Percentiles rank a stretch among this genome's conserved stretches.
These are phyloP conservation scores for Stenchaetothrips biformis DNA, from an alignment of 2,888 invertebrate species.

Conservation along the genomic window DNA sequence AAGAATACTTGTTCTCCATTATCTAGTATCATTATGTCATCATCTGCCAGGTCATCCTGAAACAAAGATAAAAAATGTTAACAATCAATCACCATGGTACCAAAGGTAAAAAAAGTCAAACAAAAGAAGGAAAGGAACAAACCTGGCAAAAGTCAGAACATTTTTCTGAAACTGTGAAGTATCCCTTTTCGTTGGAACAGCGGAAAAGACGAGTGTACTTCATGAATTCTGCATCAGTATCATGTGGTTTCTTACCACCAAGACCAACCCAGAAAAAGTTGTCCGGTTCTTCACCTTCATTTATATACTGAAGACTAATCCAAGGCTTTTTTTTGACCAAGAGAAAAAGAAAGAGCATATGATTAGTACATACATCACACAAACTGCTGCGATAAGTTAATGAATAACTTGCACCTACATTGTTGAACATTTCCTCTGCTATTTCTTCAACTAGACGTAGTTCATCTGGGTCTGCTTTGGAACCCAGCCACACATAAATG, in stretches of 20 bases:
- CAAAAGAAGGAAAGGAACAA: conserved; percentile 36
- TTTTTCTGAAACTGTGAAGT: conserved; percentile 98
- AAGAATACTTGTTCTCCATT: conserved; percentile 96
- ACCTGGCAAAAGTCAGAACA: conserved; percentile 97
- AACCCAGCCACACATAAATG: conserved; percentile 94
- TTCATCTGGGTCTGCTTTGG: conserved; percentile 77
- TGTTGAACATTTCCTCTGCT: conserved; percentile 88
- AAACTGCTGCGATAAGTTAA: neutral
- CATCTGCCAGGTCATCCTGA: conserved; percentile 96
- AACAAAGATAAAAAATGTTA: conserved; percentile 42
- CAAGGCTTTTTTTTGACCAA: conserved; percentile 44
- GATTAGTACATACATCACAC: conserved; percentile 8
- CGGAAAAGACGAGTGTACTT: conserved; percentile 89
- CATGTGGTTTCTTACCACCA: conserved; percentile 85
- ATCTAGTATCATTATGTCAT: conserved; percentile 99
- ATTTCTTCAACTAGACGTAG: conserved; percentile 83
- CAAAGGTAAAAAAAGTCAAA: conserved; percentile 7
- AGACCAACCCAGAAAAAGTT: conserved; percentile 98
- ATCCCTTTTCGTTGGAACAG: conserved; percentile 99
- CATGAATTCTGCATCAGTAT: conserved; percentile 85
- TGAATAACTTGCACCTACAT: conserved; percentile 52
- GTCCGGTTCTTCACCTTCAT: conserved; percentile 94
- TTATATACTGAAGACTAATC: conserved; percentile 65
- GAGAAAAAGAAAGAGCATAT: conserved; percentile 18
- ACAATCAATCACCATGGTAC: conserved; percentile 35